Percentiles rank a stretch among this genome's conserved stretches.
phyloP scores from a whole-genome alignment of 1,140 invertebrate species.

The Conopomorpha cramerella region DNA sequence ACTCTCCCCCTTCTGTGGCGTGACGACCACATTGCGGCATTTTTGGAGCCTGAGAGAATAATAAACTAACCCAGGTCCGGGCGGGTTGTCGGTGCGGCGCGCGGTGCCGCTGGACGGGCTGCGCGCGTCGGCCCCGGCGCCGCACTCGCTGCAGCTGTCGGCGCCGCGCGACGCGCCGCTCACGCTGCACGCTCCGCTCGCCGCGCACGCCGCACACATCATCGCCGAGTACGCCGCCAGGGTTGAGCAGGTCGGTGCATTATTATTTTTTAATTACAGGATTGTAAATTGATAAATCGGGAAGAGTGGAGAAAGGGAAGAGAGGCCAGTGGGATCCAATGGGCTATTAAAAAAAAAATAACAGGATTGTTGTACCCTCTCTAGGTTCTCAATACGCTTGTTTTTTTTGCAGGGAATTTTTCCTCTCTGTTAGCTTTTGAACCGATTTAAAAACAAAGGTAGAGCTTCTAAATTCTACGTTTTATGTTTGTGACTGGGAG shows the following conservation, averaged over 20 bases:
- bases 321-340: neutral
- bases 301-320: neutral
- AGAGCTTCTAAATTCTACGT: no score
- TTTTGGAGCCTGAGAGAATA: no score
- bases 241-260: neutral
- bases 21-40: no score
- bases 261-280: neutral
- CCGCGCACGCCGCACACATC: conserved; percentile 80
- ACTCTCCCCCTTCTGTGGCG: no score
- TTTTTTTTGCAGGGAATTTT: no score
- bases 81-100: no score
- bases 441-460: no score
- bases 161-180: conserved; percentile 76
- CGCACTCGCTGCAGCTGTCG: conserved; percentile 73
- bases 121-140: no score
- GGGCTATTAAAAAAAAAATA: neutral
- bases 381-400: neutral
- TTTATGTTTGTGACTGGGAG: no score
- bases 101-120: no score
- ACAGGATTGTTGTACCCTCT: neutral
- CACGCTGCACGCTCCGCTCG: conserved; percentile 80
- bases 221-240: conserved; percentile 71
- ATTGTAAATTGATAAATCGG: neutral
- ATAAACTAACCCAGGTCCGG: no score
- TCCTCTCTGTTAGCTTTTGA: no score